Percentiles rank a stretch among this genome's conserved stretches.
Conservation (phyloP, 1,140 invertebrate species). For the Drosophila subpulchrella region DNA sequence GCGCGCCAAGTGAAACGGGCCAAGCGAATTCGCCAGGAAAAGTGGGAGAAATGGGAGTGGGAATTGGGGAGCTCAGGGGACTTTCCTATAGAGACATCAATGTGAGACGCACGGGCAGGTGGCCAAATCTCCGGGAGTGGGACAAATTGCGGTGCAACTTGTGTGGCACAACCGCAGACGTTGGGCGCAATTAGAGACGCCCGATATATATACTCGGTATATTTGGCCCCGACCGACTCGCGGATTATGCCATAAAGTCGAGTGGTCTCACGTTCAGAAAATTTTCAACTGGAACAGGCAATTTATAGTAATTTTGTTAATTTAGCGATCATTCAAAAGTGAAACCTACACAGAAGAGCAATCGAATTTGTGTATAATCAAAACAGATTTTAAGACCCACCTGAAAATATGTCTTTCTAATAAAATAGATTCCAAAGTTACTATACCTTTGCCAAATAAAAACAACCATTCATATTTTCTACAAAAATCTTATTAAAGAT, state of each 20-base stretch:
- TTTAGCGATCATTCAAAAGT: too few relatives aligned
- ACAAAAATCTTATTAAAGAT: not conserved
- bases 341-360: too few relatives aligned
- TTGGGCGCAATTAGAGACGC: slow-evolving; percentile 72
- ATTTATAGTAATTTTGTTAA: not conserved
- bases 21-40: slow-evolving; percentile 14
- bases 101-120: slow-evolving; percentile 69
- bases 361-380: too few relatives aligned
- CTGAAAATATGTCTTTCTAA: too few relatives aligned
- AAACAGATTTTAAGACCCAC: too few relatives aligned
- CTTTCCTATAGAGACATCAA: slow-evolving; percentile 67
- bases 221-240: slow-evolving; percentile 28
- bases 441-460: not conserved
- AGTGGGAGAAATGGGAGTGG: not conserved
- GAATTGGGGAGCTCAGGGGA: not conserved
- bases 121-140: slow-evolving; percentile 24
- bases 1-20: slow-evolving; percentile 56
- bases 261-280: not conserved
- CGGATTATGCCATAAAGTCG: slow-evolving; percentile 29
- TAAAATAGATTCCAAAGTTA: too few relatives aligned
- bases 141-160: slow-evolving; percentile 47
- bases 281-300: not conserved
- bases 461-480: not conserved
- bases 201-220: slow-evolving; percentile 24
- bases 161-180: slow-evolving; percentile 60